Conservation (phyloP, 2,797 vertebrate species). For the Micromesistius poutassou region DNA sequence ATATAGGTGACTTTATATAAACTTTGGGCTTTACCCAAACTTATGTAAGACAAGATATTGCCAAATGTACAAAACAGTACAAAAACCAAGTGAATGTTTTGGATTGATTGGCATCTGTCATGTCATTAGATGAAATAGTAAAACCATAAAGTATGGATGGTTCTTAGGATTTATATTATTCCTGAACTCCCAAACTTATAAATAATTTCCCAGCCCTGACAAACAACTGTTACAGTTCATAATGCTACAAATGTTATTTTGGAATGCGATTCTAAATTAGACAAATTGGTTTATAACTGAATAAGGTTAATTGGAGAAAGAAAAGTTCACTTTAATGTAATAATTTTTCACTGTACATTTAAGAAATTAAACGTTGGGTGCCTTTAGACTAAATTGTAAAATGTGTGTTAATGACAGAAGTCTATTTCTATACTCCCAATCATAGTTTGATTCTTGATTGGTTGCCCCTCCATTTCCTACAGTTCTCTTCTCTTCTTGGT, state of each 20-base stretch:
- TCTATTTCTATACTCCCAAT: slow-evolving; percentile 43
- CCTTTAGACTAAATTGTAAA: slow-evolving; percentile 47
- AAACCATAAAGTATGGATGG: background rate
- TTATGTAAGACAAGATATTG: slow-evolving; percentile 27
- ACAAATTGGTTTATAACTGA: slow-evolving; percentile 32
- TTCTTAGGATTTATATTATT: slow-evolving; percentile 14
- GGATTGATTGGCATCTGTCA: background rate
- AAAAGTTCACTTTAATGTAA: slow-evolving; percentile 27
- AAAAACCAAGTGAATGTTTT: slow-evolving; percentile 13
- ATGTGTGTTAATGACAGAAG: slow-evolving; percentile 29
- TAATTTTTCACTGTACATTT: slow-evolving; percentile 10
- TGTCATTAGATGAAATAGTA: background rate
- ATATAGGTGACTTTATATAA: slow-evolving; percentile 32
- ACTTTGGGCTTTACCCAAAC: slow-evolving; percentile 33
- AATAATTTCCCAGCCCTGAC: slow-evolving; percentile 33
- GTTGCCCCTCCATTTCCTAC: slow-evolving; percentile 28
- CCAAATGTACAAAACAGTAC: slow-evolving; percentile 26
- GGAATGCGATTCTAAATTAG: slow-evolving; percentile 47
- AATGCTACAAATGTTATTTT: slow-evolving; percentile 64
- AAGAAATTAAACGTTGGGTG: slow-evolving; percentile 47
- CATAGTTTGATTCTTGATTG: slow-evolving; percentile 38
- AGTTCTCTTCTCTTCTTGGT: slow-evolving; percentile 39
- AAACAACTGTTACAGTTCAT: slow-evolving; percentile 49
- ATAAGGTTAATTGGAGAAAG: slow-evolving; percentile 30
- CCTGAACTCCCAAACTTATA: slow-evolving; percentile 26